A percentile compares a stretch with the other conserved stretches of the same genome.
phyloP scores from a whole-genome alignment of 2,113 vertebrate species.

The Marmota flaviventris region DNA sequence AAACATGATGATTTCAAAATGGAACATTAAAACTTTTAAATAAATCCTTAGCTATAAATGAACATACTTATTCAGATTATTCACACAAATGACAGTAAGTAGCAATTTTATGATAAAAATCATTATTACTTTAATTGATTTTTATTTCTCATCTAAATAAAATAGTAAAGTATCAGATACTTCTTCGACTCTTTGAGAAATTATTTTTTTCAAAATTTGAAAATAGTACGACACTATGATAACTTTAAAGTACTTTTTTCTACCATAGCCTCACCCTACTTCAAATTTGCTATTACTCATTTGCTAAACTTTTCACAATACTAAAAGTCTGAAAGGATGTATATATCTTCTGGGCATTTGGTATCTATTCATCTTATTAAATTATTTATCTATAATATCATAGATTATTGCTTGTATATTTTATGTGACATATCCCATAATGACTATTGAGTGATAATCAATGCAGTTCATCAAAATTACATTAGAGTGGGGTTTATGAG shows the following conservation, averaged over 20 bases:
- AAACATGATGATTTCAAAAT: background rate
- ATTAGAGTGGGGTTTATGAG: background rate
- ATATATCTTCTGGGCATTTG: background rate
- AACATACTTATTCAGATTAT: background rate
- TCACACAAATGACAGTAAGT: background rate
- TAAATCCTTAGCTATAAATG: background rate
- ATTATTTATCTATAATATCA: background rate
- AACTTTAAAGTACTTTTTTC: background rate
- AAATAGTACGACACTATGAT: background rate
- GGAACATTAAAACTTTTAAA: background rate
- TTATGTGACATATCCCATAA: background rate
- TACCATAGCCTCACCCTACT: background rate
- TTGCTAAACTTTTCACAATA: background rate
- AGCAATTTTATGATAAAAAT: slow-evolving; percentile 3
- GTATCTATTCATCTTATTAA: background rate
- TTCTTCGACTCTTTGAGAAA: background rate
- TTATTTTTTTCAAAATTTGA: background rate
- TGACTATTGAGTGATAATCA: background rate
- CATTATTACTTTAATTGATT: background rate
- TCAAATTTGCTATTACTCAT: background rate
- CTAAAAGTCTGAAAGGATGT: background rate
- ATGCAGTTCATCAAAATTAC: background rate
- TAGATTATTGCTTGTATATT: background rate
- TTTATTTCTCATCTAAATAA: slow-evolving; percentile 11
- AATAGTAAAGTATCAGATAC: background rate